Evolutionary conservation across 1,140 invertebrate species (phyloP).

Genomic region (Tetragnatha versicolor): DNA sequence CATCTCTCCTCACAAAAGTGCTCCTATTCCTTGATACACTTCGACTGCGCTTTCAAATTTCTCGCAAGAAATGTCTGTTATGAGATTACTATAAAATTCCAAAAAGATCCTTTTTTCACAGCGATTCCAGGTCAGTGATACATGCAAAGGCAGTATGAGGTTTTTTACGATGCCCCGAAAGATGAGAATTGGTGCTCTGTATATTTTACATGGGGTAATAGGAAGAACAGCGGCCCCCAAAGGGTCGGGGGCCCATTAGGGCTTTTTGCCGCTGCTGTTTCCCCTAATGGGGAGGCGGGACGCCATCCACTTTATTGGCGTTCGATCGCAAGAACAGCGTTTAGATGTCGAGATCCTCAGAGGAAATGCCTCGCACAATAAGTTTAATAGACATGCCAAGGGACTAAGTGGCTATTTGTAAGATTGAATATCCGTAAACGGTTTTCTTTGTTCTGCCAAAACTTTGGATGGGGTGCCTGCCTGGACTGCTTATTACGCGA

Average conservation of each 20-base stretch:
- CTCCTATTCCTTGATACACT: conserved; percentile 11
- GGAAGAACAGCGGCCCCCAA: conserved; percentile 3
- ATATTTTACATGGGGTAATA: conserved; percentile 1
- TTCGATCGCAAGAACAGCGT: conserved; percentile 17
- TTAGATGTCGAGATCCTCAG: conserved; percentile 18
- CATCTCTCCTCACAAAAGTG: conserved; percentile 3
- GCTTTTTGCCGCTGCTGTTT: neutral
- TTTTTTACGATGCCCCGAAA: conserved; percentile 10
- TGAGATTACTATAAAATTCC: conserved; percentile 25
- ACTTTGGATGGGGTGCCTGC: neutral
- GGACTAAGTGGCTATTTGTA: conserved; percentile 28
- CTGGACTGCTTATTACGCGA: neutral
- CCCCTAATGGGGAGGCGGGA: neutral
- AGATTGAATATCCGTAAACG: conserved; percentile 32
- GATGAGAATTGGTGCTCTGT: conserved; percentile 14
- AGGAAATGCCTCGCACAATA: conserved; percentile 18
- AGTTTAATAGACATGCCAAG: conserved; percentile 35
- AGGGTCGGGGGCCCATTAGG: neutral
- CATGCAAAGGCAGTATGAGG: neutral
- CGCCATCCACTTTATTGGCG: conserved; percentile 16
- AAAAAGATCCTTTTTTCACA: conserved; percentile 18
- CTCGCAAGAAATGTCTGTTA: neutral
- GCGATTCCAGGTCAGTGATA: conserved; percentile 15
- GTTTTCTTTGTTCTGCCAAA: conserved; percentile 24
- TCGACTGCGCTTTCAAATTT: conserved; percentile 14